Conservation (phyloP, 2,797 vertebrate genomes). For the Toxotes lorentzi region DNA sequence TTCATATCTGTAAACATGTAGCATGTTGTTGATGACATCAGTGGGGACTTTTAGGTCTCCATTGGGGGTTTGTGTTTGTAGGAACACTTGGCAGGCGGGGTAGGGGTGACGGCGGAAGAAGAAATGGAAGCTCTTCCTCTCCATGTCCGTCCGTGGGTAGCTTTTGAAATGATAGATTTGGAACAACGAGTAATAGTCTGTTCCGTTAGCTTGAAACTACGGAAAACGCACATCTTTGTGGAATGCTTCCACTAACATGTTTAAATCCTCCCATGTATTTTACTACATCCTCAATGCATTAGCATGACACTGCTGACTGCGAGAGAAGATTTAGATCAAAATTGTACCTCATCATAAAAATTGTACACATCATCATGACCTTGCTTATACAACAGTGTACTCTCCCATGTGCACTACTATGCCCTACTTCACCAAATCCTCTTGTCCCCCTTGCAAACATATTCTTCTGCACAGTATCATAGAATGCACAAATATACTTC, state of each 20-base stretch:
- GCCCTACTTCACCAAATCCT: not conserved
- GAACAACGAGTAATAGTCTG: slow-evolving; percentile 23
- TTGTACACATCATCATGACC: slow-evolving; percentile 7
- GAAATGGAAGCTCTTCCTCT: slow-evolving; percentile 59
- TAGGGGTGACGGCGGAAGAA: slow-evolving; percentile 56
- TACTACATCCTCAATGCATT: not conserved
- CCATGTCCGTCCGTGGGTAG: slow-evolving; percentile 49
- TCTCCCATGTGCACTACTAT: not conserved
- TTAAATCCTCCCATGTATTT: slow-evolving; percentile 15
- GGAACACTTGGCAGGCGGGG: slow-evolving; percentile 70
- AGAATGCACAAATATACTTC: not conserved
- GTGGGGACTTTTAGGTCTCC: slow-evolving; percentile 67
- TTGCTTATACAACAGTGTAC: not conserved
- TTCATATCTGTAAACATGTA: slow-evolving; percentile 79
- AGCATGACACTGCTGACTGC: not conserved
- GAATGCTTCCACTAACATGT: not conserved
- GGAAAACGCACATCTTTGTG: slow-evolving; percentile 13
- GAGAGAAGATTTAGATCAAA: slow-evolving; percentile 22
- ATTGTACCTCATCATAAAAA: not conserved
- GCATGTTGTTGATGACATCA: slow-evolving; percentile 67
- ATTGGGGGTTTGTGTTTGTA: slow-evolving; percentile 59
- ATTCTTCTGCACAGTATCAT: not conserved
- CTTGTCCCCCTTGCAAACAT: not conserved
- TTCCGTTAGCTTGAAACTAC: slow-evolving; percentile 17
- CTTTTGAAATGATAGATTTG: slow-evolving; percentile 38